Percentiles rank a stretch among this genome's conserved stretches.
Conservation (phyloP, 2,113 vertebrate genomes). For the Orycteropus afer region DNA sequence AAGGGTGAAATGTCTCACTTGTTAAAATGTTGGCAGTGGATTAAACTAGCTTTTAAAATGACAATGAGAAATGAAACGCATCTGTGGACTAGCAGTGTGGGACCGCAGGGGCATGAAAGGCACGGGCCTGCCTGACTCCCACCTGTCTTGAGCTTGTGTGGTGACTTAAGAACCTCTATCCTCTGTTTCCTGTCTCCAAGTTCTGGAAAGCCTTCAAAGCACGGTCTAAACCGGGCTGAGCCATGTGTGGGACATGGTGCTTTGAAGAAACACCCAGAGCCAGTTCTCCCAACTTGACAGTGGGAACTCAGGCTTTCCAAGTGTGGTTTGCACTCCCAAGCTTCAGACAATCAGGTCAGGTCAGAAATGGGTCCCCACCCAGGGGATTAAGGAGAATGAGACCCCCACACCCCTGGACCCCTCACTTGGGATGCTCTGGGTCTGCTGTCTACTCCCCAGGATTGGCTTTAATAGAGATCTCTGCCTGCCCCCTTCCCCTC, state of each 20-base stretch:
- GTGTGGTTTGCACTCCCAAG: background rate
- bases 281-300: background rate
- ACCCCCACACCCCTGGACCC: background rate
- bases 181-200: background rate
- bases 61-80: background rate
- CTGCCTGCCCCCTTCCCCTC: background rate
- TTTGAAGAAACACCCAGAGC: background rate
- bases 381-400: background rate
- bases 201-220: background rate
- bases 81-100: background rate
- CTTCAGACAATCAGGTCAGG: background rate
- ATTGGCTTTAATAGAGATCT: background rate
- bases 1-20: background rate
- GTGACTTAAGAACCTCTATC: background rate
- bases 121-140: background rate
- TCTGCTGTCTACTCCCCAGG: background rate
- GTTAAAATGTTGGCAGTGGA: constrained; percentile 37
- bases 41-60: constrained; percentile 62
- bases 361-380: background rate
- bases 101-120: background rate
- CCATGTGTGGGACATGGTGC: background rate
- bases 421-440: background rate
- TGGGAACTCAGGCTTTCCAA: background rate
- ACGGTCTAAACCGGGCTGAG: background rate
- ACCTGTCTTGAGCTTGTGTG: background rate